A percentile compares a stretch with the other conserved stretches of the same genome.
Conservation (phyloP, 2,888 invertebrate genomes). For the Sinhomidia bicolor region DNA sequence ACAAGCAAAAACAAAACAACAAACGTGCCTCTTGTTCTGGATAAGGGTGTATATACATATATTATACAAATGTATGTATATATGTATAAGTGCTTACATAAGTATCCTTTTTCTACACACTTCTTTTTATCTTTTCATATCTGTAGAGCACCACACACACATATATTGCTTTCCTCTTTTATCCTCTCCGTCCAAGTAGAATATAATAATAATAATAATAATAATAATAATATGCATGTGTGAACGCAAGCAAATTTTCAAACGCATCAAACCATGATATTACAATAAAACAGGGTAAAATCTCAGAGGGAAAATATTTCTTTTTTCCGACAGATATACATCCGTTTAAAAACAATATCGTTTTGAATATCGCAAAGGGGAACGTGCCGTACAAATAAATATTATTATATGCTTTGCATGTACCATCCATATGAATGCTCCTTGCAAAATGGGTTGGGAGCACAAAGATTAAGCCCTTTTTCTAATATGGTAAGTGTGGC, state of each 20-base stretch:
- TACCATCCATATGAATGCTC: background rate
- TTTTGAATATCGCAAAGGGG: slow-evolving; percentile 17
- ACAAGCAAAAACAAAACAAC: slow-evolving; percentile 27
- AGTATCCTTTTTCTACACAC: background rate
- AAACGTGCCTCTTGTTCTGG: background rate
- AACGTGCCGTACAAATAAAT: background rate
- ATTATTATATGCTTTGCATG: background rate
- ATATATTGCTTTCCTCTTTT: background rate
- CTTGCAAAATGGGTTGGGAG: background rate
- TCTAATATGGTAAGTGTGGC: background rate
- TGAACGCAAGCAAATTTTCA: slow-evolving; percentile 58
- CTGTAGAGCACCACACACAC: too few species aligned
- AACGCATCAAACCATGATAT: slow-evolving; percentile 71
- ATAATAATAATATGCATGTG: slow-evolving; percentile 8
- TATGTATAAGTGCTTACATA: background rate
- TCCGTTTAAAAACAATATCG: slow-evolving; percentile 54
- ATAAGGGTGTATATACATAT: background rate
- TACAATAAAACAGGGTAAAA: slow-evolving; percentile 42
- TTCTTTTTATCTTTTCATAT: background rate
- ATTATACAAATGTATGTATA: background rate
- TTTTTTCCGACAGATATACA: slow-evolving; percentile 53
- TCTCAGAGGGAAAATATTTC: slow-evolving; percentile 72
- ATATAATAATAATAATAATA: too few species aligned
- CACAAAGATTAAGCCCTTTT: slow-evolving; percentile 31
- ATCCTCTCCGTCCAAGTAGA: background rate